Percentiles rank a stretch among this genome's conserved stretches.
Evolutionary conservation across 2,888 invertebrate genomes (phyloP).

Genomic region (Oasisia sp.): DNA sequence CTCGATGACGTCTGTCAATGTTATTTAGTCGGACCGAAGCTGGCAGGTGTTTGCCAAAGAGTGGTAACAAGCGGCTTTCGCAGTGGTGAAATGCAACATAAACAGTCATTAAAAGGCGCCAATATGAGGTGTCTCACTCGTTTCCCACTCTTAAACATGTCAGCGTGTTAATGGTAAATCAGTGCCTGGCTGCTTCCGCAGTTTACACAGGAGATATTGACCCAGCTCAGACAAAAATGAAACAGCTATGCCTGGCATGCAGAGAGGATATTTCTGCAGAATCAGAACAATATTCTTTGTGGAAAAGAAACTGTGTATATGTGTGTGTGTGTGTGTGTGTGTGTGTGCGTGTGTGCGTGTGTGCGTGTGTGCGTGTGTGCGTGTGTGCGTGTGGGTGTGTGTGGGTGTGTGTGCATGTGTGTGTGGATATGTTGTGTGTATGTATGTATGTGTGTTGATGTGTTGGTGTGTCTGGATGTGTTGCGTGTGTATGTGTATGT

Average conservation of each 20-base stretch:
- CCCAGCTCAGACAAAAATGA: not conserved
- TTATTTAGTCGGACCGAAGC: not conserved
- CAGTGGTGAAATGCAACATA: not conserved
- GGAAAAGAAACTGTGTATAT: not conserved
- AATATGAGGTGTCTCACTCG: not conserved
- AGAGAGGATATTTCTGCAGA: not conserved
- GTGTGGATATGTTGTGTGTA: too few species aligned
- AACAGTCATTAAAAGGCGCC: not conserved
- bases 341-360: not conserved
- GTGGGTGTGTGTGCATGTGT: not conserved
- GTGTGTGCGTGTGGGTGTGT: not conserved
- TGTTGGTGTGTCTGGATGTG: too few species aligned
- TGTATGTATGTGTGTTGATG: too few species aligned
- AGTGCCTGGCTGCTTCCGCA: not conserved
- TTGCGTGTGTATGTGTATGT: too few species aligned
- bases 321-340: not conserved
- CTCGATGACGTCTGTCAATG: not conserved
- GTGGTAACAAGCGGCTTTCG: not conserved
- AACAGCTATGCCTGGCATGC: not conserved
- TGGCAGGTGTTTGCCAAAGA: too few species aligned
- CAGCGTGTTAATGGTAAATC: conserved; percentile 4
- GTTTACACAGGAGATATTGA: not conserved
- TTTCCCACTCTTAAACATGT: not conserved
- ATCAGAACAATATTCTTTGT: not conserved
- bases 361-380: not conserved